Base-by-base conservation (phyloP, 2,113 vertebrate species). In the Petrocephalus zakoni region DNA sequence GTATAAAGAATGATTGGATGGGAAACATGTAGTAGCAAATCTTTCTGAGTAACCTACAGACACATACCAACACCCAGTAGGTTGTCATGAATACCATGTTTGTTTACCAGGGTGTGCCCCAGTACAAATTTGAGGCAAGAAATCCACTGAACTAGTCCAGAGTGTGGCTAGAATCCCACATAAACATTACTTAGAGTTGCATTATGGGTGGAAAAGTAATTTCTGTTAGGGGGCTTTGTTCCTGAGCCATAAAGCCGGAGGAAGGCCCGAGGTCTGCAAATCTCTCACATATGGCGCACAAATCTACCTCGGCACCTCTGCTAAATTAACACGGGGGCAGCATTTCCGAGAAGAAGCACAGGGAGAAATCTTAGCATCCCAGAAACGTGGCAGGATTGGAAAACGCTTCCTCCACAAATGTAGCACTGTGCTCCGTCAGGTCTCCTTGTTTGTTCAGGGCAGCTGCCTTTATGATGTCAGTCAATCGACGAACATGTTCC, bases 351-450 rank as follows among this genome's bases (percentile, higher is more conserved):
- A 92, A 92, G 92, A 94, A 95, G 95, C 93, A 95, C 92, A 92
- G 92, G 92, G 93, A 92, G 94, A 95, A 51, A 95, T 95, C 94
- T 95, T 96, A 95, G 94, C 93, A 89, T 93, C 93, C 94, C 88
- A 89, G 94, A 96, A 95, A 96, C 95, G 94, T 94, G 94, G 91
- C 93, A 93, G 95, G 95, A 95, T 95, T 95, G 93, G 93, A 95
- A 95, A 96, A 95, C 95, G 95, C 95, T 95, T 96, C 94, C 94
- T 95, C 95, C 95, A 93, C 95, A 95, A 95, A 94, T 94, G 94
- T 95, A 95, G 95, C 95, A 96, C 95, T 93, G 94, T 94, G 93
- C 93, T 94, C 95, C 95, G 94, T 95, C 94, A 95, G 95, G 93
- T 93, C 94, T 94, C 94, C 94, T 94, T 94, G 94, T 94, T 94